phyloP scores from a whole-genome alignment of 2,888 invertebrate genomes.

The Didymodactylos carnosus region DNA sequence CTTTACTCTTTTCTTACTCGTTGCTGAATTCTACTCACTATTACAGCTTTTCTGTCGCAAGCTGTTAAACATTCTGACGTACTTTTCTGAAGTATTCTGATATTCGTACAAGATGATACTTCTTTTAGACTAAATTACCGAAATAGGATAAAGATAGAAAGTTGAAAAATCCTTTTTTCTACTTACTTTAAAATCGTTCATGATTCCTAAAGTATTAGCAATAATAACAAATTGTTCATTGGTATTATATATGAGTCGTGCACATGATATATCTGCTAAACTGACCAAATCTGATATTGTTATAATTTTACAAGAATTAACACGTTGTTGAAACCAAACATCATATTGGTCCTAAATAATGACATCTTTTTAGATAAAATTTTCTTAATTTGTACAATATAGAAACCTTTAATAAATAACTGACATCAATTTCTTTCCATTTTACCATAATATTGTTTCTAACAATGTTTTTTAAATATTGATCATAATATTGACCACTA shows the following conservation, averaged over 20 bases:
- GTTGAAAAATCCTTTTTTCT: no score
- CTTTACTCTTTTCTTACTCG: no score
- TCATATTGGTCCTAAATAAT: slow-evolving; percentile 58
- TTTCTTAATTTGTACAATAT: background rate
- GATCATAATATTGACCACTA: slow-evolving; percentile 85
- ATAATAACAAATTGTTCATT: slow-evolving; percentile 60
- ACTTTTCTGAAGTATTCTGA: no score
- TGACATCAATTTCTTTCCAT: slow-evolving; percentile 69
- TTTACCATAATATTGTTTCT: slow-evolving; percentile 68
- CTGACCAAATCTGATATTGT: slow-evolving; percentile 49
- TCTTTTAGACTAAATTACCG: no score
- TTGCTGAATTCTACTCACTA: no score
- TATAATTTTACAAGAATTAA: slow-evolving; percentile 39
- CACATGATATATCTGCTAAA: slow-evolving; percentile 44
- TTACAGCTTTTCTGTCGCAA: no score
- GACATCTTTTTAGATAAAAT: background rate
- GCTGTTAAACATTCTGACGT: no score
- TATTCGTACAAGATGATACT: no score
- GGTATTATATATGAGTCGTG: slow-evolving; percentile 56
- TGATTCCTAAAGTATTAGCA: slow-evolving; percentile 68
- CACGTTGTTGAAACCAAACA: slow-evolving; percentile 47
- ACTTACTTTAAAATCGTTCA: slow-evolving; percentile 81
- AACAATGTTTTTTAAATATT: slow-evolving; percentile 76
- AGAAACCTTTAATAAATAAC: slow-evolving; percentile 60
- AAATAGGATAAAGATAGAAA: background rate